A percentile compares a stretch with the other conserved stretches of the same genome.
Conservation (phyloP, 1,140 invertebrate genomes). For the Drosophila kohkoa region DNA sequence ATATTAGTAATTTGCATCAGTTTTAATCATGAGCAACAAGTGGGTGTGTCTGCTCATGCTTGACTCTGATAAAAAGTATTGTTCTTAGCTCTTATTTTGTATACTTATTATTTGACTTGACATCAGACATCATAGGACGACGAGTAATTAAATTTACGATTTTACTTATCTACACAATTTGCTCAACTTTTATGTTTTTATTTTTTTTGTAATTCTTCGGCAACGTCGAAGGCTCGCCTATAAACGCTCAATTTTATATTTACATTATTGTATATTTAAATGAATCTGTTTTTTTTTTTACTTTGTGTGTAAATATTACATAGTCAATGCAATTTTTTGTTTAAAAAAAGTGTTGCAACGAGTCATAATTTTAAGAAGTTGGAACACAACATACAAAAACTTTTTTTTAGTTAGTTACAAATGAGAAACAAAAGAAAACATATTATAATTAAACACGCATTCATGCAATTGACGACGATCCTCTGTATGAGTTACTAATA, state of each 20-base stretch:
- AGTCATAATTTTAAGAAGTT: constrained; percentile 34
- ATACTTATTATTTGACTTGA: constrained; percentile 22
- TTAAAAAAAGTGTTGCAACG: neutral
- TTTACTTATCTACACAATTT: constrained; percentile 4
- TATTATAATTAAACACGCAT: constrained; percentile 55
- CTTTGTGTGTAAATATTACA: constrained; percentile 42
- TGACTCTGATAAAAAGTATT: constrained; percentile 46
- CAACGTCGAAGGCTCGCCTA: constrained; percentile 9
- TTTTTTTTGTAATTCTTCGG: constrained; percentile 1
- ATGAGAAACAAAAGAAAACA: too few species aligned
- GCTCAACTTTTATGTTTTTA: neutral
- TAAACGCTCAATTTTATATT: constrained; percentile 15
- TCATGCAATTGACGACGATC: constrained; percentile 42
- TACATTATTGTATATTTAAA: constrained; percentile 20
- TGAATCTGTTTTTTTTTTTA: neutral
- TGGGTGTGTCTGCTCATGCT: constrained; percentile 63
- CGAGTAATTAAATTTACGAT: constrained; percentile 26
- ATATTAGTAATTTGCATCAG: constrained; percentile 35
- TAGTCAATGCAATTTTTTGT: constrained; percentile 1
- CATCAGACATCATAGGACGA: constrained; percentile 7
- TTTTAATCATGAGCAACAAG: constrained; percentile 48
- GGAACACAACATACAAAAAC: constrained; percentile 15
- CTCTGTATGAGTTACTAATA: constrained; percentile 55
- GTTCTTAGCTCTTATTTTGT: neutral
- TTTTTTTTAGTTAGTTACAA: constrained; percentile 27